These are phyloP conservation scores for Chrysemys picta DNA, from an alignment of 2,113 vertebrate genomes.

Conservation along the genomic window DNA sequence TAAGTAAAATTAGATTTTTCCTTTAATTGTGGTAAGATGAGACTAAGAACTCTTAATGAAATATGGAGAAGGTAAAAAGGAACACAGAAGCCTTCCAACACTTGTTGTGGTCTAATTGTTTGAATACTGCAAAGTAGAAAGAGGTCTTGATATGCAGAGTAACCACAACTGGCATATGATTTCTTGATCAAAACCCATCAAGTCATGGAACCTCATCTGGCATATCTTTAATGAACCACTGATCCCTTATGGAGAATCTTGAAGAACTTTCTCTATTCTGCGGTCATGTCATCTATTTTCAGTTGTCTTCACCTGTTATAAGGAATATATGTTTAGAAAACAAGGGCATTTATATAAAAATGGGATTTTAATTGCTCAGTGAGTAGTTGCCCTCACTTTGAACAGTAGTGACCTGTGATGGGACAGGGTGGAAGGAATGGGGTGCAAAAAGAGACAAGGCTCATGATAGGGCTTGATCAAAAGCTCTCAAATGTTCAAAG, in stretches of 20 bases:
- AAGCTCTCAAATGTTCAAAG: not conserved
- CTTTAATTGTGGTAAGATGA: not conserved
- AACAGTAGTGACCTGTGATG: not conserved
- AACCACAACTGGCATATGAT: not conserved
- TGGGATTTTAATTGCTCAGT: not conserved
- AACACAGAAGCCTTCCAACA: not conserved
- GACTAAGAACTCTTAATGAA: not conserved
- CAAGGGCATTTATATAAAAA: not conserved
- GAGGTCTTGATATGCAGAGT: not conserved
- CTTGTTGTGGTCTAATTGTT: not conserved
- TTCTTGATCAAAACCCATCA: not conserved
- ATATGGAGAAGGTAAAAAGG: not conserved
- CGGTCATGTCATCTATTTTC: not conserved
- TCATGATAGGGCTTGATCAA: not conserved
- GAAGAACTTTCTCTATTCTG: not conserved
- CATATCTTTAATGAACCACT: not conserved
- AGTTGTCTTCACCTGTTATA: not conserved
- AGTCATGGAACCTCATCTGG: not conserved
- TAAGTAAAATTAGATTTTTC: not conserved
- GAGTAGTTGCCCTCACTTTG: not conserved
- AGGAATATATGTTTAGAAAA: not conserved
- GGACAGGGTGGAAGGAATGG: too few relatives aligned
- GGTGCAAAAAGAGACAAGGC: not conserved
- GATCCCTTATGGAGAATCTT: not conserved
- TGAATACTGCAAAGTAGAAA: not conserved